These are phyloP conservation scores for Lymantria dispar DNA, from an alignment of 2,888 invertebrate genomes.

Conservation along the genomic window DNA sequence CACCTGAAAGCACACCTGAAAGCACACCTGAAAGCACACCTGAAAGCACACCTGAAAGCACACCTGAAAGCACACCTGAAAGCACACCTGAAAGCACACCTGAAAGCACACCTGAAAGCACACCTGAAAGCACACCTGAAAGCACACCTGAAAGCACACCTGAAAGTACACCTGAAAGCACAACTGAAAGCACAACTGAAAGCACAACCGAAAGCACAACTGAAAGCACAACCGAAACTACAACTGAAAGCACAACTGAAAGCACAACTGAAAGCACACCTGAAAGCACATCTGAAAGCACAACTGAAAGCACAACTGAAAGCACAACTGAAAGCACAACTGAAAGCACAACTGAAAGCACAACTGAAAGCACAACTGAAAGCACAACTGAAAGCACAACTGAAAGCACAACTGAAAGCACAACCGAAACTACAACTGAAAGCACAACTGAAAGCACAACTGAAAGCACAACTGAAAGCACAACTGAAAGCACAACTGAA, in stretches of 20 bases:
- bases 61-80: neutral
- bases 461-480: neutral
- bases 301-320: conserved; percentile 1
- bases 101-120: neutral
- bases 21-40: neutral
- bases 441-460: neutral
- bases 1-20: neutral
- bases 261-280: conserved; percentile 1
- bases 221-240: neutral
- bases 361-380: conserved; percentile 1
- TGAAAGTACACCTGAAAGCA: neutral
- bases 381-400: conserved; percentile 3
- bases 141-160: conserved; percentile 3
- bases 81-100: neutral
- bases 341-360: neutral
- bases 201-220: conserved; percentile 2
- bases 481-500: neutral
- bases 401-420: neutral
- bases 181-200: conserved; percentile 3
- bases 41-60: neutral
- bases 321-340: conserved; percentile 3
- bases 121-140: neutral
- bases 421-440: conserved; percentile 1
- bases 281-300: neutral
- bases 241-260: neutral